A percentile compares a stretch with the other conserved stretches of the same genome.
Conservation (phyloP, 2,888 invertebrate species). For the Neoitamus cyanurus region DNA sequence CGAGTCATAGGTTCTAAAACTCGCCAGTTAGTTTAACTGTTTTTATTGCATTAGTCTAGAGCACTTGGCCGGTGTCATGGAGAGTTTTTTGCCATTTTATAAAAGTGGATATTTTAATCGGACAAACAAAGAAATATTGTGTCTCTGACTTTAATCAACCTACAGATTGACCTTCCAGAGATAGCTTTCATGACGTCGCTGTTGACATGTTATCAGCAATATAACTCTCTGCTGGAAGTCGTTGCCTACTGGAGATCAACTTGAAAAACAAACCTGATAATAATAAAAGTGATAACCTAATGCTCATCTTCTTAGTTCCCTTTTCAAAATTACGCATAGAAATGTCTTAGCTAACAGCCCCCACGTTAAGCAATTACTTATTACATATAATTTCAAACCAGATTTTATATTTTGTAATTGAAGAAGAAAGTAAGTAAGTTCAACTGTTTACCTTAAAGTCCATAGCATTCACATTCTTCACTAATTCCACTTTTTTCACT, state of each 20-base stretch:
- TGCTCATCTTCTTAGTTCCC: neutral
- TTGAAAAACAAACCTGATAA: constrained; percentile 1
- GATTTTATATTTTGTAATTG: too few relatives aligned
- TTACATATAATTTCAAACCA: too few relatives aligned
- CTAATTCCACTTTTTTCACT: constrained; percentile 72
- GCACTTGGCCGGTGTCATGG: too few relatives aligned
- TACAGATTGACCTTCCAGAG: neutral
- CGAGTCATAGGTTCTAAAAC: too few relatives aligned
- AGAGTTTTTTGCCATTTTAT: neutral
- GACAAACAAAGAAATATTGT: neutral
- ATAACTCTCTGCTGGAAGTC: neutral
- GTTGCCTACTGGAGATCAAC: neutral
- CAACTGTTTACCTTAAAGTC: constrained; percentile 75
- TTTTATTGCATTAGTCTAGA: too few relatives aligned
- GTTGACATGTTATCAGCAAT: neutral
- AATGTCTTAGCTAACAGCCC: too few relatives aligned
- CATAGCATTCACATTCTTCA: constrained; percentile 72
- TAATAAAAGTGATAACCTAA: neutral
- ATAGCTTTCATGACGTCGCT: neutral
- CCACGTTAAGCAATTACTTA: too few relatives aligned
- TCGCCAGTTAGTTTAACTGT: too few relatives aligned
- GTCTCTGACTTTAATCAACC: neutral
- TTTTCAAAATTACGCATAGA: neutral
- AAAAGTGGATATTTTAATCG: neutral
- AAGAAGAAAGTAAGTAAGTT: neutral